phyloP scores from a whole-genome alignment of 2,888 invertebrate species.

The Lobophora halterata region DNA sequence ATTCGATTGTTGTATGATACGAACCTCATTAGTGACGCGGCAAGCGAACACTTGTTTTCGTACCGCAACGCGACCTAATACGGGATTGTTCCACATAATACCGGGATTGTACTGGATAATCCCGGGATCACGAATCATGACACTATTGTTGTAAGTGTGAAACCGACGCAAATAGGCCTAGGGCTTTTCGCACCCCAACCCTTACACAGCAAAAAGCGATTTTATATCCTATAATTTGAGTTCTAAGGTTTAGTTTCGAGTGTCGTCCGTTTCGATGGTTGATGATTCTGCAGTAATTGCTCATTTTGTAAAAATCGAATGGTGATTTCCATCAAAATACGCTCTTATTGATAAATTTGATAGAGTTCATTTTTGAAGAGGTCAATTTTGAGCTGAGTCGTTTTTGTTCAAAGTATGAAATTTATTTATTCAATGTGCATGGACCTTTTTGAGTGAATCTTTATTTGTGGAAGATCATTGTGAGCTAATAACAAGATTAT shows the following conservation, averaged over 20 bases:
- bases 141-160: slow-evolving; percentile 82
- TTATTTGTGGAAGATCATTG: slow-evolving; percentile 61
- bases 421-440: slow-evolving; percentile 44
- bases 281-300: slow-evolving; percentile 45
- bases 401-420: slow-evolving; percentile 28
- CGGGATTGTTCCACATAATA: slow-evolving; percentile 34
- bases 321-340: slow-evolving; percentile 6
- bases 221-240: not conserved
- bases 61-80: slow-evolving; percentile 74
- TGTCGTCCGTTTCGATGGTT: slow-evolving; percentile 16
- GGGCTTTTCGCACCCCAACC: slow-evolving; percentile 42
- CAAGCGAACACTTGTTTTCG: slow-evolving; percentile 70
- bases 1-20: slow-evolving; percentile 55
- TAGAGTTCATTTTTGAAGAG: slow-evolving; percentile 31
- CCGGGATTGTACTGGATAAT: slow-evolving; percentile 71
- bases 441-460: slow-evolving; percentile 57
- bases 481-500: slow-evolving; percentile 66
- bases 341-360: accelerated
- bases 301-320: slow-evolving; percentile 40
- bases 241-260: slow-evolving; percentile 25
- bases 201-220: slow-evolving; percentile 21
- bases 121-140: slow-evolving; percentile 79
- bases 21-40: slow-evolving; percentile 63
- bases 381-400: slow-evolving; percentile 16
- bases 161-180: slow-evolving; percentile 79